Evolutionary conservation across 2,797 vertebrate species (phyloP), one percentile per base, ranked within the genome.

Genomic region (Hybognathus amarus): DNA sequence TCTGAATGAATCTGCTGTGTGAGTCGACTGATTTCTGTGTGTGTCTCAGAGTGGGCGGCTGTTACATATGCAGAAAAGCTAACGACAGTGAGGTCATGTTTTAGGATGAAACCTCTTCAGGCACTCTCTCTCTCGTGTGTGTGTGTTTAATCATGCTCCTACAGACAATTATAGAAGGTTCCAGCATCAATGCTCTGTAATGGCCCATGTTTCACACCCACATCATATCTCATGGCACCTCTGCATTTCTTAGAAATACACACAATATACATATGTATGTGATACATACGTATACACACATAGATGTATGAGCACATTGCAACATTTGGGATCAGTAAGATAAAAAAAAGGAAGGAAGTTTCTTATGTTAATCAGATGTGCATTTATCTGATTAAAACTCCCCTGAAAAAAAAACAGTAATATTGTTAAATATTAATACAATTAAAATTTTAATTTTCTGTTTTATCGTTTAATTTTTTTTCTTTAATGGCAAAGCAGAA

Each of bases 101-200:
- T 79, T 77, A 85, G 68, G 61, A 80, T 76, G 61, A 83, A 83
- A 70, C 50, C 61, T 73, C 77, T 80, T 71, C n/a, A 42, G 83
- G 80, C 38, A 80, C 50, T 33, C 38, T 38, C 42, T 45, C 38
- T 38, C 6, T 40, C 11, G 82, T 77, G 18, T 61, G 27, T 69
- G 38, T 64, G 63, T 40, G 81, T 52, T 79, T 79, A 71, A 79
- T 85, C 75, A 87, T 68, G 73, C 82, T 79, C 15, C 45, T 47
- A 85, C 69, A 61, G 47, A 11, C 13, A 22, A 64, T 63, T 18
- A 79, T 36, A 9, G 13, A 80, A 59, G 52, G 67, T 77, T 79
- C 45, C 66, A 79, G 38, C 40, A 40, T 63, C 52, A 24, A 33
- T 33, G 59, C 81, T 66, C 11, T 67, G 38, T 42, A 45, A 47